Percentiles rank a stretch among this genome's conserved stretches.
Evolutionary conservation across 1,140 invertebrate species (phyloP).

Genomic region (Zaprionus camerounensis): DNA sequence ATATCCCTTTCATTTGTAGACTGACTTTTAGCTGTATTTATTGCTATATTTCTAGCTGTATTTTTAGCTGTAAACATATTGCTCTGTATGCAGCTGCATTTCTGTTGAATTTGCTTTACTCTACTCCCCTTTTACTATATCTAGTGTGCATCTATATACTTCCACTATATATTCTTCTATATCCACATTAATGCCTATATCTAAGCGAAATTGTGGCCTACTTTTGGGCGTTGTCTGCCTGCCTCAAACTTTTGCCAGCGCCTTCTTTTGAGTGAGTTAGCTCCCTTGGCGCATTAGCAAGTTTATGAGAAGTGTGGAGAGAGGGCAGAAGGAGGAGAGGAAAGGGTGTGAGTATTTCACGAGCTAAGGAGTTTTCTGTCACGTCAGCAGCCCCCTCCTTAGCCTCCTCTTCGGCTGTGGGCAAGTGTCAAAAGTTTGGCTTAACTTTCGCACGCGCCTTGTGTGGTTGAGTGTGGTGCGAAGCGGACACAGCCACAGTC

Average conservation of each 20-base stretch:
- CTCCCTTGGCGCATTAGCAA: conserved; percentile 8
- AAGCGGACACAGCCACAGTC: conserved; percentile 31
- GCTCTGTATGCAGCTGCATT: too few species aligned
- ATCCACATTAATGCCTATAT: neutral
- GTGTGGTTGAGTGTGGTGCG: conserved; percentile 17
- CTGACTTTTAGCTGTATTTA: too few species aligned
- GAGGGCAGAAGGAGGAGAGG: neutral
- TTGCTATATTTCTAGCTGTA: too few species aligned
- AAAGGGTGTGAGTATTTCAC: neutral
- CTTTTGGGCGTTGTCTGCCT: conserved; percentile 43
- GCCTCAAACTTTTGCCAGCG: neutral
- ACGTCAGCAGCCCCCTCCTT: conserved; percentile 23
- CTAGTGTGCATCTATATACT: neutral
- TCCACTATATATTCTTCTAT: neutral
- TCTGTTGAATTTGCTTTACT: too few species aligned
- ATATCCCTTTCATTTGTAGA: too few species aligned
- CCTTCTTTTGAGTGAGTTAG: conserved; percentile 11
- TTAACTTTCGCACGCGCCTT: conserved; percentile 69
- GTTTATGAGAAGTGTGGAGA: neutral
- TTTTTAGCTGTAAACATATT: too few species aligned
- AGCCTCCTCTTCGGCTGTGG: neutral
- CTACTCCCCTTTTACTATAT: neutral
- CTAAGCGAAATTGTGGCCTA: conserved; percentile 51
- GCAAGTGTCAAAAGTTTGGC: conserved; percentile 74
- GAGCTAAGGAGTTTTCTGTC: conserved; percentile 24